Percentiles rank a stretch among this genome's conserved stretches.
Conservation (phyloP, 2,888 invertebrate species). For the Eueremaeus valkanovi region DNA sequence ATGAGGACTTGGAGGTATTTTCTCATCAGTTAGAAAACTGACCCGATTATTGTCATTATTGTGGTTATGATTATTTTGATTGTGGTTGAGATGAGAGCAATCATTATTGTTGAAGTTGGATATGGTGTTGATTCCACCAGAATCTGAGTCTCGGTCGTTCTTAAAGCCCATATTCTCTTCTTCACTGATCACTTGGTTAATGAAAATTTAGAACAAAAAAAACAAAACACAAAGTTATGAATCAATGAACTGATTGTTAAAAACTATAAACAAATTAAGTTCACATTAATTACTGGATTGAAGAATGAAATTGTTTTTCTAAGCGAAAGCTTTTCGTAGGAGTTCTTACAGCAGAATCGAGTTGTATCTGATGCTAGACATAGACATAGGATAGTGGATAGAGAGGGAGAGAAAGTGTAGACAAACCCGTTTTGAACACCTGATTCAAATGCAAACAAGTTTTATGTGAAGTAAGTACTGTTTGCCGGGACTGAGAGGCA, state of each 20-base stretch:
- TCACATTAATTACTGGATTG: too few species aligned
- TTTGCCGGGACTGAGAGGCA: too few species aligned
- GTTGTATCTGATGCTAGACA: background rate
- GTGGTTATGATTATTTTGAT: background rate
- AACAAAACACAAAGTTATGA: too few species aligned
- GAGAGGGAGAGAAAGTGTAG: background rate
- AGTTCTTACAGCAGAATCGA: background rate
- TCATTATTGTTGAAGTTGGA: background rate
- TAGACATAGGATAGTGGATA: too few species aligned
- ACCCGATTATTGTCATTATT: background rate
- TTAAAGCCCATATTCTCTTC: too few species aligned
- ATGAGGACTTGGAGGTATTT: conserved; percentile 28
- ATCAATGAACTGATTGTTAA: background rate
- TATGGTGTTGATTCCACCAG: background rate
- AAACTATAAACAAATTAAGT: background rate
- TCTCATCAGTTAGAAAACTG: background rate
- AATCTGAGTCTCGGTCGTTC: background rate
- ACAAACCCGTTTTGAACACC: conserved; percentile 12
- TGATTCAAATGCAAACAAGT: conserved; percentile 12
- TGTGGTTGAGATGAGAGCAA: too few species aligned
- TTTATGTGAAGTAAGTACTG: background rate
- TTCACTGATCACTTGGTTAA: too few species aligned
- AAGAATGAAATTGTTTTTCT: background rate
- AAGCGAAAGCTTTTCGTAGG: background rate
- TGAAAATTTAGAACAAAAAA: too few species aligned